Percentiles rank a stretch among this genome's conserved stretches.
phyloP scores from a whole-genome alignment of 2,113 vertebrate species.

The Ctenomys sociabilis region DNA sequence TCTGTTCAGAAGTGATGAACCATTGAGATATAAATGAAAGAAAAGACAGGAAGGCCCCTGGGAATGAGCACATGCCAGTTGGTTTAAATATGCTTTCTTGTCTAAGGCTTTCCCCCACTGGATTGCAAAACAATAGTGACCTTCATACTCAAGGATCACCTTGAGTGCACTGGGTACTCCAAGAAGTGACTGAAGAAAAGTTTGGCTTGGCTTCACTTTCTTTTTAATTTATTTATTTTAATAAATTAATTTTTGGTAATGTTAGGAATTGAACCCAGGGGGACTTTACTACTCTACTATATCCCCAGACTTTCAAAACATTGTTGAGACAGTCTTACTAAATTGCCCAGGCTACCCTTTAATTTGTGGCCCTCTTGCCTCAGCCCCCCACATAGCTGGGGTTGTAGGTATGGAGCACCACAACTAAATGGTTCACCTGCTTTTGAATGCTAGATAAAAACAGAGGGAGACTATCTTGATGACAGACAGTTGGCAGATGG shows the following conservation, averaged over 20 bases:
- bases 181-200: slow-evolving; percentile 17
- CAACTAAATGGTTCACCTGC: background rate
- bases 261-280: background rate
- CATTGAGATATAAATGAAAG: slow-evolving; percentile 40
- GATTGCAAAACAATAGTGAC: background rate
- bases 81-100: slow-evolving; percentile 28
- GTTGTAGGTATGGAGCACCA: background rate
- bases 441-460: slow-evolving; percentile 37
- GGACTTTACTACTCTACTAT: background rate
- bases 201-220: background rate
- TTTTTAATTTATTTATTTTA: background rate
- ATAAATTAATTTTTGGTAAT: background rate
- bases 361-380: background rate
- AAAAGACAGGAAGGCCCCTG: background rate
- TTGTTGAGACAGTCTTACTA: background rate
- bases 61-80: background rate
- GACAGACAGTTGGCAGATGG: background rate
- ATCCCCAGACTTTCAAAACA: background rate
- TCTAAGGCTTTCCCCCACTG: background rate
- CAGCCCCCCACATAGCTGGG: background rate
- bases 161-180: background rate
- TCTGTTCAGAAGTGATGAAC: slow-evolving; percentile 50
- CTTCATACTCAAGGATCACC: background rate
- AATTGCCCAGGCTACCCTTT: background rate
- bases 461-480: background rate